Conservation (phyloP, 2,113 vertebrate genomes). For the Percopsis transmontana region DNA sequence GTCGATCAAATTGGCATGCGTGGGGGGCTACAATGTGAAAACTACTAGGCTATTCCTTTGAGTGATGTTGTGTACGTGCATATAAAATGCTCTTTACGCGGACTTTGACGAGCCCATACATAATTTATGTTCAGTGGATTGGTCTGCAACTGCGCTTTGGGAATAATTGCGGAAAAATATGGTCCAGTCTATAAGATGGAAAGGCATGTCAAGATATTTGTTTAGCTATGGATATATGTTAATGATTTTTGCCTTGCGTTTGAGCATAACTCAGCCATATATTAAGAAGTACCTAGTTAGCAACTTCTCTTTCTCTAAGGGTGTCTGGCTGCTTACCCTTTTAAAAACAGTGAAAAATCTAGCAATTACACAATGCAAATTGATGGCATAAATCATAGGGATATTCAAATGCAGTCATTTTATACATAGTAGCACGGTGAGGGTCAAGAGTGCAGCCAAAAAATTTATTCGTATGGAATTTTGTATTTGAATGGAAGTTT, state of each 20-base stretch:
- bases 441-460: no score
- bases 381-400: constrained; percentile 19
- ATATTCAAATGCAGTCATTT: constrained; percentile 7
- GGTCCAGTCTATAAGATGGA: constrained; percentile 30
- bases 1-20: constrained; percentile 41
- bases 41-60: constrained; percentile 39
- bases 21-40: constrained; percentile 32
- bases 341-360: constrained; percentile 17
- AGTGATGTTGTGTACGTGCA: constrained; percentile 63
- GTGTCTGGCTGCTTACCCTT: not conserved
- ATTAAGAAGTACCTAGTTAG: constrained; percentile 5
- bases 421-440: constrained; percentile 3
- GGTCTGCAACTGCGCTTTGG: constrained; percentile 41
- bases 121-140: constrained; percentile 65
- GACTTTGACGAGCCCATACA: constrained; percentile 47
- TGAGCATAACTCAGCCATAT: constrained; percentile 22
- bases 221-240: constrained; percentile 21
- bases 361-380: constrained; percentile 37
- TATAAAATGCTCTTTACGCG: constrained; percentile 54
- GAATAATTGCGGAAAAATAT: constrained; percentile 21
- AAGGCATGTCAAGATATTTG: constrained; percentile 15
- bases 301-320: constrained; percentile 9
- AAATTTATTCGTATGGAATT: no score
- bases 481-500: no score
- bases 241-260: constrained; percentile 4